Base-by-base conservation (phyloP, 2,797 vertebrate species). In the Botia kubotai region DNA sequence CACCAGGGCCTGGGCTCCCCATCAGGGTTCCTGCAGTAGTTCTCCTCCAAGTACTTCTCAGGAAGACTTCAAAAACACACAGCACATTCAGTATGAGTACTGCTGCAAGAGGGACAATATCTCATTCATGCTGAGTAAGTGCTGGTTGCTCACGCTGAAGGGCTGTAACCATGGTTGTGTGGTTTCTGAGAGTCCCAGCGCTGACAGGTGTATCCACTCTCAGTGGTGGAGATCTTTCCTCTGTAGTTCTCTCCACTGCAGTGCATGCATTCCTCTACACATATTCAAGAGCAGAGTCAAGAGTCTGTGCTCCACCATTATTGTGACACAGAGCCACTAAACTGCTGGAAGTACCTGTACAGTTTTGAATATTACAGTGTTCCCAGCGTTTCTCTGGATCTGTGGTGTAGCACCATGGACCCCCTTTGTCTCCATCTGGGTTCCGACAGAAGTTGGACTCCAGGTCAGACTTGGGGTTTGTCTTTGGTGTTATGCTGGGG, bases 1-100 rank as follows among this genome's bases (percentile, higher is more conserved):
- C 98, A 99, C 98, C 98, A 99, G 0, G 98, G 98, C 0, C 82
- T 88, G 29, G 94, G 95, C 77, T 98, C 96, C 72, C 96, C 97
- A 0, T 99, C 98, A 0, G 97, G 97, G 88, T 99, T 99, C n/a
- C 98, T 95, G 77, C 98, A 99, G 82, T 96, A 98, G 88, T 99
- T 99, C 82, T 91, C 92, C 84, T 94, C 95, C 71, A 99, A 87
- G 86, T 96, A 96, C 87, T 97, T 98, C 65, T 92, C 95, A 83
- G 97, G 95, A 84, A 98, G 93, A 68, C 98, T 99, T 1, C 23
- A 84, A 83, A 17, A 50, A 6, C 33, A 26, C 52, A 69, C 46
- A 71, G 13, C 55, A 69, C 17, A 46, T 57, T 75, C 1, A 75
- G 33, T 58, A 21, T 17, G 23, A 46, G 6, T 48, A 58, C 55